These are phyloP conservation scores for Lithophane socia DNA, from an alignment of 2,888 invertebrate genomes.

Conservation along the genomic window DNA sequence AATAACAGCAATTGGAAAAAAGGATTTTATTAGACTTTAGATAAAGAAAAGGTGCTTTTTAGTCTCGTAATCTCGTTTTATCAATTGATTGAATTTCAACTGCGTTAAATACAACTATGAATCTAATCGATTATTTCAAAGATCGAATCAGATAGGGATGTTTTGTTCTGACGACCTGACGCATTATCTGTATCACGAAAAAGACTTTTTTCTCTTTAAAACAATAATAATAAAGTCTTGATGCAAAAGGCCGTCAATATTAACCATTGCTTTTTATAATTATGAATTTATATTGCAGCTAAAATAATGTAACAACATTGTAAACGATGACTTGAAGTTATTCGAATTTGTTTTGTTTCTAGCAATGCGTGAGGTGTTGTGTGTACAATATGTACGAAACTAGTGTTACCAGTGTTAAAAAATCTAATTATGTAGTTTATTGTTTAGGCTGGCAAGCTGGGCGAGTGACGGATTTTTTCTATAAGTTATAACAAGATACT, in stretches of 20 bases:
- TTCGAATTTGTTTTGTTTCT: slow-evolving; percentile 46
- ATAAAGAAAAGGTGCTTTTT: slow-evolving; percentile 39
- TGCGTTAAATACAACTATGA: slow-evolving; percentile 10
- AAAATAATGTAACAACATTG: slow-evolving; percentile 27
- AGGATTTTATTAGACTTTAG: neutral
- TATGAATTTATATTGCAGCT: slow-evolving; percentile 50
- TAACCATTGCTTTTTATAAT: slow-evolving; percentile 35
- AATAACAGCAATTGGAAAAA: too few relatives aligned
- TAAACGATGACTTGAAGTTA: slow-evolving; percentile 41
- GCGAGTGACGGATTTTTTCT: slow-evolving; percentile 39
- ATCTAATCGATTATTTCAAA: neutral
- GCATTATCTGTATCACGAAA: neutral
- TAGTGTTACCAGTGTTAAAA: slow-evolving; percentile 75
- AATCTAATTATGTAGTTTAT: slow-evolving; percentile 68
- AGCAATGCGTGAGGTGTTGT: slow-evolving; percentile 53
- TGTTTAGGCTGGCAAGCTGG: slow-evolving; percentile 64
- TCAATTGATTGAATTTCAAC: slow-evolving; percentile 14
- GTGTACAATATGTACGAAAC: slow-evolving; percentile 68
- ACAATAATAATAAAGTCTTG: slow-evolving; percentile 2
- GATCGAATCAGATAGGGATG: neutral
- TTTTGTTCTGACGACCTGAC: slow-evolving; percentile 14
- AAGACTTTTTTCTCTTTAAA: neutral
- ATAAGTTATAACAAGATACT: slow-evolving; percentile 50
- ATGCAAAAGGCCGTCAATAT: slow-evolving; percentile 41
- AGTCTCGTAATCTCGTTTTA: slow-evolving; percentile 15